These are phyloP conservation scores for Tachina fera DNA, from an alignment of 2,888 invertebrate genomes.

Conservation along the genomic window DNA sequence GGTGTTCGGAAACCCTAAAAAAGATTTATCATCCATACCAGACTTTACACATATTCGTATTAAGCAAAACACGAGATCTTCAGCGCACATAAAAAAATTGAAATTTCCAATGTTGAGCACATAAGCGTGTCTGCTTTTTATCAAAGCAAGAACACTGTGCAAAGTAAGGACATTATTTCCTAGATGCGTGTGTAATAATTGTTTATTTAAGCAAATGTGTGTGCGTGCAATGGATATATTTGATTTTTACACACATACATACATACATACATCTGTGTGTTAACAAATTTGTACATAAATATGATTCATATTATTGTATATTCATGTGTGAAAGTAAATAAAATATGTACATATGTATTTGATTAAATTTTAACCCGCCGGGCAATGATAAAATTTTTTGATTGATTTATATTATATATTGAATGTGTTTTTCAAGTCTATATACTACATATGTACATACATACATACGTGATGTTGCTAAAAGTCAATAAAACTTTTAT, in stretches of 20 bases:
- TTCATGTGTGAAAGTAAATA: constrained; percentile 30
- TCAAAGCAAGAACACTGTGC: background rate
- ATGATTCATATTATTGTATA: background rate
- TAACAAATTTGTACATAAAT: too few species aligned
- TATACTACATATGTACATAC: too few species aligned
- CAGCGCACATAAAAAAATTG: too few species aligned
- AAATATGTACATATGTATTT: constrained; percentile 17
- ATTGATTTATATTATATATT: constrained; percentile 55
- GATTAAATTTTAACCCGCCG: constrained; percentile 46
- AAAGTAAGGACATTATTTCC: background rate
- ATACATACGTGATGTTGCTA: background rate
- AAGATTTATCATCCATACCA: too few species aligned
- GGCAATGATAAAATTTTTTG: constrained; percentile 31
- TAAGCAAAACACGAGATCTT: too few species aligned
- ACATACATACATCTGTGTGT: background rate
- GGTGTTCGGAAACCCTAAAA: too few species aligned
- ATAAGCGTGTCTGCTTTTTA: too few species aligned
- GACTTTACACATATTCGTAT: too few species aligned
- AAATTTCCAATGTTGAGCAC: too few species aligned
- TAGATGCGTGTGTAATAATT: constrained; percentile 6
- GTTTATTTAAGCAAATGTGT: constrained; percentile 10
- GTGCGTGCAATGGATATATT: background rate
- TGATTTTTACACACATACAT: background rate
- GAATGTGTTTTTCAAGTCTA: constrained; percentile 23
- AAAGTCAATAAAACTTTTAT: constrained; percentile 18